Evolutionary conservation across 2,888 invertebrate genomes (phyloP).

Genomic region (Tineola bisselliella): DNA sequence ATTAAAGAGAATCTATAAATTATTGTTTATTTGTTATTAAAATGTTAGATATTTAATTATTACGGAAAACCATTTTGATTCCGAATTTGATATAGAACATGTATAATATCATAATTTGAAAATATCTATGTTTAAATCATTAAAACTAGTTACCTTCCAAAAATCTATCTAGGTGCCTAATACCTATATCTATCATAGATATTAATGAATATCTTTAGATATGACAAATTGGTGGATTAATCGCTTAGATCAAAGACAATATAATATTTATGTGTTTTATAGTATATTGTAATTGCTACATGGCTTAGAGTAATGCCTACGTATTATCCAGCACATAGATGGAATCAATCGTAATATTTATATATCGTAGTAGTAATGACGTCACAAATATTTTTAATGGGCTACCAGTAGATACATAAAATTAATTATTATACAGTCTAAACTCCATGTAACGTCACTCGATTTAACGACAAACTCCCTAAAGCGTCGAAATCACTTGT

Average conservation of each 20-base stretch:
- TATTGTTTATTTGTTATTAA: too few relatives aligned
- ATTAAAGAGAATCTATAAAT: too few relatives aligned
- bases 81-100: neutral
- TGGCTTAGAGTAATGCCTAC: neutral
- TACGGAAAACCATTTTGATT: neutral
- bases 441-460: too few relatives aligned
- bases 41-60: too few relatives aligned
- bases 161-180: neutral
- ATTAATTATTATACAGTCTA: too few relatives aligned
- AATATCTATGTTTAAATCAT: neutral
- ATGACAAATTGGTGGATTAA: slow-evolving; percentile 2
- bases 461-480: too few relatives aligned
- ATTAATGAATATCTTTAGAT: slow-evolving; percentile 8
- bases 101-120: neutral
- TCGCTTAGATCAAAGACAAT: slow-evolving; percentile 5
- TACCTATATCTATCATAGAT: slow-evolving; percentile 1
- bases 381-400: too few relatives aligned
- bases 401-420: too few relatives aligned
- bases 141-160: neutral
- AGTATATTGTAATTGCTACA: neutral
- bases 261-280: neutral
- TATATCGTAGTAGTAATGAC: too few relatives aligned
- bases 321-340: too few relatives aligned
- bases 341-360: neutral
- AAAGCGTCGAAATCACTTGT: too few relatives aligned